These are phyloP conservation scores for Babylonia areolata DNA, from an alignment of 1,140 invertebrate genomes.

Conservation along the genomic window DNA sequence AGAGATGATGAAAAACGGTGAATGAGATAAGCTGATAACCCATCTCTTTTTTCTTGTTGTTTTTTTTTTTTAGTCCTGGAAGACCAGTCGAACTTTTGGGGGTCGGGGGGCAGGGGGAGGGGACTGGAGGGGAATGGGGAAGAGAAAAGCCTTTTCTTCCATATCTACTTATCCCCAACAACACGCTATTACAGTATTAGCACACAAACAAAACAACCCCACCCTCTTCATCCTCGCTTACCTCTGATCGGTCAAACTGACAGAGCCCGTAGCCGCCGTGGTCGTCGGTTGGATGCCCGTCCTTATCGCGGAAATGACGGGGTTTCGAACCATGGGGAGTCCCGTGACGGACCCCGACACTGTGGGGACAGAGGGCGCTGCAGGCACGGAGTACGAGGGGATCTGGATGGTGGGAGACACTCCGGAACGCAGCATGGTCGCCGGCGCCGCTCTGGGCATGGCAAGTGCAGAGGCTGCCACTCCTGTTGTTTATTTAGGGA, in stretches of 20 bases:
- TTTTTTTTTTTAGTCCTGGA: no score
- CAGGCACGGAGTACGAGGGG: not conserved
- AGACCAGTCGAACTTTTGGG: no score
- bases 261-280: constrained; percentile 17
- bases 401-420: constrained; percentile 33
- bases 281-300: constrained; percentile 29
- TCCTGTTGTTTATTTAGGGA: constrained; percentile 20
- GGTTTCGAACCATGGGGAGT: constrained; percentile 26
- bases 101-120: no score
- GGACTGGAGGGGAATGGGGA: no score
- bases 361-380: constrained; percentile 27
- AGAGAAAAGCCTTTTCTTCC: no score
- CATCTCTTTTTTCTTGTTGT: no score
- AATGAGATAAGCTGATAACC: no score
- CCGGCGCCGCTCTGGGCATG: constrained; percentile 25
- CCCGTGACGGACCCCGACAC: constrained; percentile 23
- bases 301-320: constrained; percentile 39
- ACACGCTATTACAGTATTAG: no score
- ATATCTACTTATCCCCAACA: no score
- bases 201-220: no score
- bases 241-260: constrained; percentile 21
- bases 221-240: not conserved
- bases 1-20: no score
- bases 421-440: constrained; percentile 24
- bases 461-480: constrained; percentile 42